Evolutionary conservation across 2,888 invertebrate genomes (phyloP).

Genomic region (Microlaimidae sp.): DNA sequence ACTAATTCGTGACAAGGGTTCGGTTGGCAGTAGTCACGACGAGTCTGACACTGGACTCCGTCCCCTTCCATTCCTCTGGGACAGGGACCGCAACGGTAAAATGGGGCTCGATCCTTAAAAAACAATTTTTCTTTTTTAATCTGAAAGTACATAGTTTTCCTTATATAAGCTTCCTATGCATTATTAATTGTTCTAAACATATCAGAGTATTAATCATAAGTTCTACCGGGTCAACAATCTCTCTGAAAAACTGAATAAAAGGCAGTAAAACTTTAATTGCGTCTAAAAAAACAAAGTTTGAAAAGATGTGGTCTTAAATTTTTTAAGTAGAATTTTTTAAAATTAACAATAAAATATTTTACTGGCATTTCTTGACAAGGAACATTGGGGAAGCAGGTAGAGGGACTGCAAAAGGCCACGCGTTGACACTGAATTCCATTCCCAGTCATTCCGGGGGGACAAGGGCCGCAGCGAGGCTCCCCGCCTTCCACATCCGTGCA

Average conservation of each 20-base stretch:
- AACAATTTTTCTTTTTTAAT: conserved; percentile 22
- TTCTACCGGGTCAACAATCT: too few species aligned
- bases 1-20: conserved; percentile 44
- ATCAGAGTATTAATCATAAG: too few species aligned
- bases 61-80: conserved; percentile 54
- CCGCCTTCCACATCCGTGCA: conserved; percentile 28
- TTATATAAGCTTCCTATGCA: too few species aligned
- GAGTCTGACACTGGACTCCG: conserved; percentile 50
- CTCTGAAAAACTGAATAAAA: too few species aligned
- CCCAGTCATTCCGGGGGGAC: conserved; percentile 34
- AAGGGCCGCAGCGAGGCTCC: conserved; percentile 29
- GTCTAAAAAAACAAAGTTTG: too few species aligned
- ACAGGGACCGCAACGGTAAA: conserved; percentile 58
- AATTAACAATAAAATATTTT: too few species aligned
- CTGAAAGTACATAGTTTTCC: too few species aligned
- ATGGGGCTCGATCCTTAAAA: conserved; percentile 46
- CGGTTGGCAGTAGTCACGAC: not conserved
- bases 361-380: conserved; percentile 17
- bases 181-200: too few species aligned
- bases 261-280: too few species aligned
- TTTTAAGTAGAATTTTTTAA: too few species aligned
- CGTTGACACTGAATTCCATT: conserved; percentile 29
- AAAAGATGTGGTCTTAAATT: too few species aligned
- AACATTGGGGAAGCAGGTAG: conserved; percentile 17
- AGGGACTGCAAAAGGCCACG: conserved; percentile 6